Conservation (phyloP, 2,888 invertebrate species). For the Sympetrum striolatum region DNA sequence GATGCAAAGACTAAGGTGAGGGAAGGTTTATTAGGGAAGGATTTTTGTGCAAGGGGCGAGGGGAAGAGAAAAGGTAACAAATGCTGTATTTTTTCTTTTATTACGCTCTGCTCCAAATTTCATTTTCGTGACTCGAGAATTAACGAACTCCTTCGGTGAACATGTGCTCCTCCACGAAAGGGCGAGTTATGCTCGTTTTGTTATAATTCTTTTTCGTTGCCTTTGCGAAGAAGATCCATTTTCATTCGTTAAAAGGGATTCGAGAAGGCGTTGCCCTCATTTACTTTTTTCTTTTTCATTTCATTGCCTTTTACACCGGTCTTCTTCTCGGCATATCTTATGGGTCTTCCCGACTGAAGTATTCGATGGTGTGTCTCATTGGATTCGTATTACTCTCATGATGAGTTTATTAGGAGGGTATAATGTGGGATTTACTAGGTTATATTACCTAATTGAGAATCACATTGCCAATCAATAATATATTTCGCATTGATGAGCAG, state of each 20-base stretch:
- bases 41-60: background rate
- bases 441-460: too few species aligned
- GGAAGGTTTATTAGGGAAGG: background rate
- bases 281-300: too few species aligned
- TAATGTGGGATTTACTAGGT: too few species aligned
- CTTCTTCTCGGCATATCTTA: too few species aligned
- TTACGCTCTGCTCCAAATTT: slow-evolving; percentile 1
- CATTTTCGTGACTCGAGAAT: slow-evolving; percentile 3
- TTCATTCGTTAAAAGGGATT: background rate
- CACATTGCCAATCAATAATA: too few species aligned
- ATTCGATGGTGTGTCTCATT: too few species aligned
- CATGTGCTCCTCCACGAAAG: background rate
- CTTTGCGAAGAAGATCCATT: background rate
- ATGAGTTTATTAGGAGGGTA: too few species aligned
- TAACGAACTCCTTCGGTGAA: background rate
- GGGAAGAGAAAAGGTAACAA: background rate
- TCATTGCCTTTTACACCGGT: too few species aligned
- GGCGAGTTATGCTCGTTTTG: background rate
- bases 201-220: background rate
- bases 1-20: slow-evolving; percentile 7
- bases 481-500: too few species aligned
- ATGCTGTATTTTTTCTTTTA: background rate
- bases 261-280: background rate
- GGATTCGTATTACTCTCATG: too few species aligned
- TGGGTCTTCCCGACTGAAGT: too few species aligned